These are phyloP conservation scores for Plutella xylostella DNA, from an alignment of 2,888 invertebrate species.

Conservation along the genomic window DNA sequence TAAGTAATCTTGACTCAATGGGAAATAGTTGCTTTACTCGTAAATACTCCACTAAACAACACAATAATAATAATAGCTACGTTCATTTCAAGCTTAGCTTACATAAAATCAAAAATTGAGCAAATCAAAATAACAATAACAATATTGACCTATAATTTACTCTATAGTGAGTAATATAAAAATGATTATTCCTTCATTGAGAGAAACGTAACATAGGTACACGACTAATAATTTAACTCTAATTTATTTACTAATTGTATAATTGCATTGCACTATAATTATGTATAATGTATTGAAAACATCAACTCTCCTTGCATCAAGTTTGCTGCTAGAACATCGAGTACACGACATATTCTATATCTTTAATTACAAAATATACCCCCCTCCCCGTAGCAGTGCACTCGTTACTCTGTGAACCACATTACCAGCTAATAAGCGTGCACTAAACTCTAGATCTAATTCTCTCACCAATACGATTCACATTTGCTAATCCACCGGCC, in stretches of 20 bases:
- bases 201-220: slow-evolving; percentile 32
- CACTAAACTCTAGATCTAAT: slow-evolving; percentile 16
- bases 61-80: too few relatives aligned
- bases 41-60: slow-evolving; percentile 33
- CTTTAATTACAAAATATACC: slow-evolving; percentile 4
- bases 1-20: too few relatives aligned
- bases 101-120: slow-evolving; percentile 63
- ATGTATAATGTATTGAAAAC: slow-evolving; percentile 29
- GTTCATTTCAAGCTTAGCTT: slow-evolving; percentile 51
- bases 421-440: slow-evolving; percentile 12
- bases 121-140: too few relatives aligned
- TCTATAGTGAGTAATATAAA: slow-evolving; percentile 49
- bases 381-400: background rate
- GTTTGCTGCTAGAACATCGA: background rate
- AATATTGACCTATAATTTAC: slow-evolving; percentile 44
- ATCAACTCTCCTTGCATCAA: slow-evolving; percentile 47
- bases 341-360: background rate
- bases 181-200: slow-evolving; percentile 36
- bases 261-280: slow-evolving; percentile 58
- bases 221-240: slow-evolving; percentile 34
- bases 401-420: background rate
- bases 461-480: slow-evolving; percentile 5
- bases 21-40: too few relatives aligned
- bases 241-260: slow-evolving; percentile 31
- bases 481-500: slow-evolving; percentile 17